Percentiles rank a stretch among this genome's conserved stretches.
Conservation (phyloP, 1,140 invertebrate species). For the Neuroterus valhalla region DNA sequence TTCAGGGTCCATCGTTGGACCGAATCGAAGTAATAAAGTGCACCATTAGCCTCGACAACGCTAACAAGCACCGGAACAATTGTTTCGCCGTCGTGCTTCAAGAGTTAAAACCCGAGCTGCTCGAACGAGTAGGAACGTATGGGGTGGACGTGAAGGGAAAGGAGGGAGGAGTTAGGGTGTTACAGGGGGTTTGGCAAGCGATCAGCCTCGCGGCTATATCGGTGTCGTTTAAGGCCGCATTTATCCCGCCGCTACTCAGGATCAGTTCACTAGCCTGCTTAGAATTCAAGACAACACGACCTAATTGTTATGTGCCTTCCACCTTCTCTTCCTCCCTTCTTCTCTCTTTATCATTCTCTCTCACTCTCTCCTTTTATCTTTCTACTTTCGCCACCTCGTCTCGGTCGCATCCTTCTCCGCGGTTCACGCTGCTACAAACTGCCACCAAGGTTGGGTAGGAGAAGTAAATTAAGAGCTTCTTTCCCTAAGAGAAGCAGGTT, state of each 20-base stretch:
- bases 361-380: constrained; percentile 37
- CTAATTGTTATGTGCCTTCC: constrained; percentile 73
- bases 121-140: constrained; percentile 47
- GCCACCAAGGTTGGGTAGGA: constrained; percentile 47
- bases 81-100: constrained; percentile 66
- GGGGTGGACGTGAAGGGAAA: constrained; percentile 37
- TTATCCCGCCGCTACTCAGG: constrained; percentile 67
- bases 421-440: constrained; percentile 51
- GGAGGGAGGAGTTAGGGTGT: constrained; percentile 39
- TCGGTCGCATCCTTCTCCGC: constrained; percentile 21
- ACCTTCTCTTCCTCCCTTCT: constrained; percentile 50
- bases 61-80: constrained; percentile 72
- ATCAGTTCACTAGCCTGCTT: constrained; percentile 74
- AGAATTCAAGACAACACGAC: constrained; percentile 75
- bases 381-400: constrained; percentile 43
- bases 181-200: constrained; percentile 66
- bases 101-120: constrained; percentile 63
- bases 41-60: constrained; percentile 68
- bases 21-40: constrained; percentile 67
- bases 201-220: constrained; percentile 71
- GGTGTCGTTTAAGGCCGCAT: constrained; percentile 74
- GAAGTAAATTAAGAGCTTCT: constrained; percentile 73
- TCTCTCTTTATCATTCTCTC: constrained; percentile 25
- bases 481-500: constrained; percentile 48
- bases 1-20: constrained; percentile 44